phyloP scores from a whole-genome alignment of 2,797 vertebrate genomes.

The Pachyuromys duprasi region DNA sequence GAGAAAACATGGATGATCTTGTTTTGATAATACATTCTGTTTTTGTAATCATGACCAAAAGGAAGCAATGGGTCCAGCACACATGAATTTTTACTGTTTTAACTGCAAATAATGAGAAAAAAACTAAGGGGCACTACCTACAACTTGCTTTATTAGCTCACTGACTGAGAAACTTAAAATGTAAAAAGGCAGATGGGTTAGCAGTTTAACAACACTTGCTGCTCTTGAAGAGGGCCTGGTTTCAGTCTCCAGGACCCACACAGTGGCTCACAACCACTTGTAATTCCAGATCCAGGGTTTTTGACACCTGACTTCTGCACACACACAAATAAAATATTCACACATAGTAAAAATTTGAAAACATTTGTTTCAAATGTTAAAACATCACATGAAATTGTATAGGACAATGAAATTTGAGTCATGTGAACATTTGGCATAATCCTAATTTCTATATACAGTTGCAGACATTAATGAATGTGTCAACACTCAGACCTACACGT shows the following conservation, averaged over 20 bases:
- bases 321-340: background rate
- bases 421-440: background rate
- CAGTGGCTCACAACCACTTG: too few species aligned
- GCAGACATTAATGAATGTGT: background rate
- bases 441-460: background rate
- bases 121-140: slow-evolving; percentile 3
- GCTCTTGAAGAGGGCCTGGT: background rate
- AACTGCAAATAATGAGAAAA: background rate
- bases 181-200: background rate
- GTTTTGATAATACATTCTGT: background rate
- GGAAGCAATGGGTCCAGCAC: background rate
- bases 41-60: background rate
- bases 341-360: background rate
- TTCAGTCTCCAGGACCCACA: background rate
- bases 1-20: background rate
- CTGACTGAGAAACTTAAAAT: background rate
- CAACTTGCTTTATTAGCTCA: background rate
- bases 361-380: background rate
- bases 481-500: slow-evolving; percentile 90
- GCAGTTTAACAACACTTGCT: background rate
- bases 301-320: background rate
- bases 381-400: background rate
- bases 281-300: background rate
- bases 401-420: background rate
- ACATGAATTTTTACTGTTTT: background rate